These are phyloP conservation scores for Puntigrus tetrazona DNA, from an alignment of 2,113 vertebrate genomes.

Conservation along the genomic window DNA sequence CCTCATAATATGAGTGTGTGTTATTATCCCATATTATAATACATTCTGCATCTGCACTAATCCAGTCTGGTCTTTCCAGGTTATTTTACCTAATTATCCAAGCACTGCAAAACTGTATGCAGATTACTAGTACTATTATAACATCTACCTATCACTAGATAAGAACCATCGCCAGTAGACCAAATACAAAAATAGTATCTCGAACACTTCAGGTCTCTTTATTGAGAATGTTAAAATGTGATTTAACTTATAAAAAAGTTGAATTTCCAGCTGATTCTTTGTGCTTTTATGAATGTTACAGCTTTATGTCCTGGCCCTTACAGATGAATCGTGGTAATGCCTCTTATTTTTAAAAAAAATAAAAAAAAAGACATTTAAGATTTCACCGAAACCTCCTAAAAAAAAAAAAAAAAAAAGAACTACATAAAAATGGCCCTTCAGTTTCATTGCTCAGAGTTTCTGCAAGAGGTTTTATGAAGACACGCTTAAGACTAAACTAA, in stretches of 20 bases:
- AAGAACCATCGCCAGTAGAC: neutral
- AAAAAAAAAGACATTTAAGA: neutral
- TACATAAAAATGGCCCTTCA: too few species aligned
- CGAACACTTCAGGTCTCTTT: neutral
- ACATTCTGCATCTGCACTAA: neutral
- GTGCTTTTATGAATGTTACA: neutral
- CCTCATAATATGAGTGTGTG: neutral
- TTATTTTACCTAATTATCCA: neutral
- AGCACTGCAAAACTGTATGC: conserved; percentile 21
- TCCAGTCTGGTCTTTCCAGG: neutral
- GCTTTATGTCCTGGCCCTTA: neutral
- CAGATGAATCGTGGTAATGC: neutral
- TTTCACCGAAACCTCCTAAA: neutral
- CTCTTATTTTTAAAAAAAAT: neutral
- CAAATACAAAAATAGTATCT: neutral
- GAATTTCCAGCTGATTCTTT: neutral
- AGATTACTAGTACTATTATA: neutral
- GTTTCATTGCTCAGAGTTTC: neutral
- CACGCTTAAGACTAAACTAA: too few species aligned
- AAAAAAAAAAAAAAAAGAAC: neutral
- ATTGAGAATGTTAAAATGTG: conserved; percentile 5
- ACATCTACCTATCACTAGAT: neutral
- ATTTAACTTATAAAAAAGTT: too few species aligned
- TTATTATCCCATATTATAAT: neutral
- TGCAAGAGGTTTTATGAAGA: too few species aligned